These are phyloP conservation scores for Elmis aenea DNA, from an alignment of 2,888 invertebrate species.

Conservation along the genomic window DNA sequence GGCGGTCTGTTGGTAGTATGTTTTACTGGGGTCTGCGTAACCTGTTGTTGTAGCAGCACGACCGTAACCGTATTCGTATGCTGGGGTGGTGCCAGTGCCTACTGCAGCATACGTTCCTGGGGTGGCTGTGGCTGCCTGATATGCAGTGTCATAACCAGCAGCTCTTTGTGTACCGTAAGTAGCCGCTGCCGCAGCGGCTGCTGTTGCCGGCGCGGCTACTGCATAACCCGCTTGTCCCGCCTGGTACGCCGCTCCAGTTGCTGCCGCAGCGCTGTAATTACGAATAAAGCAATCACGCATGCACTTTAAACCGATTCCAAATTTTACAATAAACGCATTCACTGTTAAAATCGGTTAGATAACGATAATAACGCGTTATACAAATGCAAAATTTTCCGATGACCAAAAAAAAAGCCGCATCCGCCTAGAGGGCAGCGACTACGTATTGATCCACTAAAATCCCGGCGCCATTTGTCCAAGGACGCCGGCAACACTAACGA, in stretches of 20 bases:
- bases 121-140: conserved; percentile 75
- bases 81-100: conserved; percentile 52
- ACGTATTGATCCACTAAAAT: conserved; percentile 44
- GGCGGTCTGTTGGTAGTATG: conserved; percentile 80
- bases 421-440: conserved; percentile 12
- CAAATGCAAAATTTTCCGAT: not conserved
- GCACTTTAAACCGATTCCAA: conserved; percentile 1
- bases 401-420: conserved; percentile 1
- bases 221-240: conserved; percentile 81
- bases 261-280: conserved; percentile 57
- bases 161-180: conserved; percentile 81
- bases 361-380: too few species aligned
- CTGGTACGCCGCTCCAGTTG: conserved; percentile 77
- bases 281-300: conserved; percentile 4
- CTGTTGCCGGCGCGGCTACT: conserved; percentile 74
- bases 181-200: conserved; percentile 75
- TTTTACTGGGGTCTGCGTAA: conserved; percentile 75
- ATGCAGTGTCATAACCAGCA: conserved; percentile 78
- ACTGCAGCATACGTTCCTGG: conserved; percentile 61
- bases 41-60: conserved; percentile 47
- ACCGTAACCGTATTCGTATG: conserved; percentile 67
- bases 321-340: not conserved
- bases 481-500: conserved; percentile 36
- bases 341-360: not conserved
- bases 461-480: conserved; percentile 46